These are phyloP conservation scores for Porites cylindrica DNA, from an alignment of 92 coral and sea anemone species.

Conservation along the genomic window DNA sequence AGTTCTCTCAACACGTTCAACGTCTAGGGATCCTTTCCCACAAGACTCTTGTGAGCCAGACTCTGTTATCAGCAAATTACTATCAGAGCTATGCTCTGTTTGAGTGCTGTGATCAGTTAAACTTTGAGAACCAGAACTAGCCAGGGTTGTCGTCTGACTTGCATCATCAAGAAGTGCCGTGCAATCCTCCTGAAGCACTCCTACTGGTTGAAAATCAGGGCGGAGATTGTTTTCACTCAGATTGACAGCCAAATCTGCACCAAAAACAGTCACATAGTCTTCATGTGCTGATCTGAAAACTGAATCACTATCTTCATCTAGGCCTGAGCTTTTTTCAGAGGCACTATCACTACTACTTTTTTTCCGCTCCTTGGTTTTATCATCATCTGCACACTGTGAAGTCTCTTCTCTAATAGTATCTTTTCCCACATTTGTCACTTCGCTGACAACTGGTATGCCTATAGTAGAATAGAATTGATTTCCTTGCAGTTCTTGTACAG, in stretches of 20 bases:
- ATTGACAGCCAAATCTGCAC: conserved; percentile 59
- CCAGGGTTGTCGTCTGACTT: conserved; percentile 80
- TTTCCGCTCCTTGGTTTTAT: conserved; percentile 39
- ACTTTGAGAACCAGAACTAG: conserved; percentile 79
- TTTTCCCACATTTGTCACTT: conserved; percentile 36
- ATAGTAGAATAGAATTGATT: conserved; percentile 31
- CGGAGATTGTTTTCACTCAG: conserved; percentile 35
- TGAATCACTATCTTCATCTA: conserved; percentile 77
- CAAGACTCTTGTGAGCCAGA: neutral
- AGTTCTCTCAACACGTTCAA: neutral
- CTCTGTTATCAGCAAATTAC: conserved; percentile 23
- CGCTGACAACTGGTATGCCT: conserved; percentile 24
- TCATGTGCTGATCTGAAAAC: conserved; percentile 90
- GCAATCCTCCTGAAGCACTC: conserved; percentile 34
- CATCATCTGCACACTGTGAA: conserved; percentile 6
- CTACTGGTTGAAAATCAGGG: conserved; percentile 45
- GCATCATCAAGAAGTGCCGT: conserved; percentile 61
- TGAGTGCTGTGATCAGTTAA: conserved; percentile 72
- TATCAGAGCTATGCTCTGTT: conserved; percentile 67
- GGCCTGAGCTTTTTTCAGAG: conserved; percentile 73
- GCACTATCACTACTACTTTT: conserved; percentile 79
- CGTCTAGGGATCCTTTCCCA: neutral
- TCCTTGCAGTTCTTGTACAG: conserved; percentile 33
- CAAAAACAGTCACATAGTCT: conserved; percentile 87
- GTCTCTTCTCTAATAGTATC: conserved; percentile 9